Evolutionary conservation across 2,797 vertebrate genomes (phyloP).

Genomic region (Myotis vivesi): DNA sequence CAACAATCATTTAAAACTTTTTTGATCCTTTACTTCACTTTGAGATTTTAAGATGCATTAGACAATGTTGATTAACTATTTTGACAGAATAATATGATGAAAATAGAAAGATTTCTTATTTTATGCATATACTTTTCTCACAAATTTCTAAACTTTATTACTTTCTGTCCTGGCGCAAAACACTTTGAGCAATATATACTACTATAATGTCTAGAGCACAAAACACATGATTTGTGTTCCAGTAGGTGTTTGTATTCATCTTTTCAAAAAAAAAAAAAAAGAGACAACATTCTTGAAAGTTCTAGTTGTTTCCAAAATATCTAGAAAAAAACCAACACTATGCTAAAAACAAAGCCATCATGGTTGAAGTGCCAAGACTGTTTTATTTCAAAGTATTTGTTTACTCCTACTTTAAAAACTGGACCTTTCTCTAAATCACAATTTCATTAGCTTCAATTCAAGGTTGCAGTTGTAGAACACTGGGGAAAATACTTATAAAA

Average conservation of each 20-base stretch:
- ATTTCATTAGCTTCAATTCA: background rate
- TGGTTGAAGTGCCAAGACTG: background rate
- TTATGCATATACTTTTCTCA: background rate
- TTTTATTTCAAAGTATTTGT: background rate
- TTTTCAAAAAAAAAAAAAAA: background rate
- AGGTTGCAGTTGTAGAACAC: background rate
- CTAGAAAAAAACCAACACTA: background rate
- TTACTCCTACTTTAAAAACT: constrained; percentile 3
- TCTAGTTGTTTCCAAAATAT: background rate
- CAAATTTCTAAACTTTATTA: background rate
- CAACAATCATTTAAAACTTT: background rate
- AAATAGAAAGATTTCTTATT: background rate
- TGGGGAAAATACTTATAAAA: background rate
- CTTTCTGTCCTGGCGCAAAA: background rate
- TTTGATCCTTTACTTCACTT: background rate
- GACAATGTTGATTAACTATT: background rate
- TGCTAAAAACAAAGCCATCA: background rate
- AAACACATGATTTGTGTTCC: background rate
- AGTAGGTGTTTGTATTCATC: background rate
- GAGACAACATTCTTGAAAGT: background rate
- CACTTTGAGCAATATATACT: background rate
- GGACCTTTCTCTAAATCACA: background rate
- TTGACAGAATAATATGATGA: background rate
- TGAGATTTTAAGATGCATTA: background rate
- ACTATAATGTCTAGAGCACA: background rate